phyloP scores from a whole-genome alignment of 2,797 vertebrate genomes.

The Echeneis naucrates region DNA sequence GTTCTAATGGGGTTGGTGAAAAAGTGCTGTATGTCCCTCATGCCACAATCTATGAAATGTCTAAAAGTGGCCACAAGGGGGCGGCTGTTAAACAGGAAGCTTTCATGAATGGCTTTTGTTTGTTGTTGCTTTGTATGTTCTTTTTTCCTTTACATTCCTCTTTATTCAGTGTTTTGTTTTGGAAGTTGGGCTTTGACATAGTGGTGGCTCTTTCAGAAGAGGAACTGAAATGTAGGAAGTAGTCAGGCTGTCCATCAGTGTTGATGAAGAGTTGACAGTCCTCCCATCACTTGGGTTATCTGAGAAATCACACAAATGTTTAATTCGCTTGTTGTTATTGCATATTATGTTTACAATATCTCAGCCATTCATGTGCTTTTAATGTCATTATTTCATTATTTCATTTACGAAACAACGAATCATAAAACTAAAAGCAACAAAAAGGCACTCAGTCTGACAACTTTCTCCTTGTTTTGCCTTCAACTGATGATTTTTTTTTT shows the following conservation, averaged over 20 bases:
- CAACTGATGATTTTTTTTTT: neutral
- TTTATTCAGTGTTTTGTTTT: too few species aligned
- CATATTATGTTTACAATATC: neutral
- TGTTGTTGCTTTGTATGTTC: too few species aligned
- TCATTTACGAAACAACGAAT: neutral
- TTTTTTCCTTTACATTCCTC: too few species aligned
- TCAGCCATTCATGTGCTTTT: neutral
- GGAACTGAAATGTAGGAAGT: too few species aligned
- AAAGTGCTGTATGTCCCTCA: neutral
- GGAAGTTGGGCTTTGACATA: too few species aligned
- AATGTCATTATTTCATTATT: neutral
- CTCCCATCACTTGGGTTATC: neutral
- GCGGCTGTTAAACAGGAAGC: constrained; percentile 13
- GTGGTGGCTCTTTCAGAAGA: too few species aligned
- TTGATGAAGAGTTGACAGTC: neutral
- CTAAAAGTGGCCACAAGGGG: constrained; percentile 45
- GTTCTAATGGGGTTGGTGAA: neutral
- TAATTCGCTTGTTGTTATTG: neutral
- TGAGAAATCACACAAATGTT: too few species aligned
- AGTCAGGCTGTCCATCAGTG: neutral
- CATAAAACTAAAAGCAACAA: neutral
- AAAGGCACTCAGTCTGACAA: neutral
- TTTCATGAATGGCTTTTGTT: too few species aligned
- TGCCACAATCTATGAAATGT: neutral
- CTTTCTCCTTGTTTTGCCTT: neutral